Evolutionary conservation across 2,113 vertebrate species (phyloP), one percentile per base, ranked within the genome.

Genomic region (Gnathochromis pfefferi): DNA sequence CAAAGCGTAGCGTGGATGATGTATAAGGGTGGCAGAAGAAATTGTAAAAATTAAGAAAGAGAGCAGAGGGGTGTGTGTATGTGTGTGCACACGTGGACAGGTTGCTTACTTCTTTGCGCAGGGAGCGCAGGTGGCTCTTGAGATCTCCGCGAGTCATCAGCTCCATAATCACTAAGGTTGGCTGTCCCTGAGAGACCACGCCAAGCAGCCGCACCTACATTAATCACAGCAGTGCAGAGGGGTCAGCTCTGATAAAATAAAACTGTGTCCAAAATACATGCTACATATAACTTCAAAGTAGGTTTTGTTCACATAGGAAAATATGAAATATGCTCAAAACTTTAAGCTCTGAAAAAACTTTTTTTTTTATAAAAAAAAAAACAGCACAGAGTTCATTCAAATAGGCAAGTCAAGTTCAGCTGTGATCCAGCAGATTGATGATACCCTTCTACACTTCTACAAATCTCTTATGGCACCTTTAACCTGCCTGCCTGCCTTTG

Each of bases 131-230:
- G 88, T 99, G 97, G 94, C 98, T 99, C 95, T 99, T 99, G 89
- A 99, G 98, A 92, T 99, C 99, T 4, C 99, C 99, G 3, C 98
- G 97, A 5, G 99, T 99, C 99, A 99, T 99, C 94, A 99, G 96
- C 92, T 99, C 99, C 99, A 99, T 99, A 91, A 99, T 99, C 94
- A 99, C 99, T 94, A 99, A 94, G 0, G 99, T 99, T 17, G 99
- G 99, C 93, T 99, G 99, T 86, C 98, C 99, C 95, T 99, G 99
- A 81, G 98, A 99, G 88, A 99, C 99, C 88, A 99, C 99, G 1
- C 99, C 99, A 90, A 99, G 97, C 86, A 99, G 95, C 23, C 98
- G 97, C 91, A 99, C 99, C 99, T 99, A 86, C 9, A 89, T 91
- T 63, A 94, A 94, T 82, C 87, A 91, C 35, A 92, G 57, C 2